phyloP scores from a whole-genome alignment of 2,888 invertebrate species.

The Chaetoderma sp. region DNA sequence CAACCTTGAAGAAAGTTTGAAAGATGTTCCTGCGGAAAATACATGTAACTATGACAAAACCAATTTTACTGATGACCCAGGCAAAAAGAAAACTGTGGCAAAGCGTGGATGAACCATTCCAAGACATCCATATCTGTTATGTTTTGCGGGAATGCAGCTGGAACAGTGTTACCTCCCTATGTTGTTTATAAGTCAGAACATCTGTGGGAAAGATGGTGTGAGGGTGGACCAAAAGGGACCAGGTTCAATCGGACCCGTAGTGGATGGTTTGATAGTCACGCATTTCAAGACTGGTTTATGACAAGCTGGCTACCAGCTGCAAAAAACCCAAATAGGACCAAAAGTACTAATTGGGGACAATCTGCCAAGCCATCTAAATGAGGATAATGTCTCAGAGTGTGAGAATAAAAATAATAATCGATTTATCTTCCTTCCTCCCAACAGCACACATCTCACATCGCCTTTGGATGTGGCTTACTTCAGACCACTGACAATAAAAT shows the following conservation, averaged over 20 bases:
- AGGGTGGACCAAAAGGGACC: constrained; percentile 61
- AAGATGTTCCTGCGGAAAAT: neutral
- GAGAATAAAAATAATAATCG: constrained; percentile 59
- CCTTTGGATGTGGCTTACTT: constrained; percentile 34
- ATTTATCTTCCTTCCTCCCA: constrained; percentile 44
- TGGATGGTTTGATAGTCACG: constrained; percentile 55
- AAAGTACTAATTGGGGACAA: constrained; percentile 65
- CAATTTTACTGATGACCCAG: neutral
- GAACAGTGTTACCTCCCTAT: constrained; percentile 64
- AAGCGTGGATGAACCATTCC: neutral
- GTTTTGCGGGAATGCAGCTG: constrained; percentile 64
- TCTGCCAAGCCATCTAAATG: neutral
- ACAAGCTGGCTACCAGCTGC: neutral
- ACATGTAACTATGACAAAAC: neutral
- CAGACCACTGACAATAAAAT: constrained; percentile 20
- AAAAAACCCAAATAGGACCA: constrained; percentile 54
- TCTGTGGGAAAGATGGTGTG: constrained; percentile 65
- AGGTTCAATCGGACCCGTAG: constrained; percentile 63
- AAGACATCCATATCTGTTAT: constrained; percentile 62
- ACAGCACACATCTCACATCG: constrained; percentile 31
- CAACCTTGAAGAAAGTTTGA: neutral
- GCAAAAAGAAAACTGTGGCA: neutral
- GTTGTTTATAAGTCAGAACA: constrained; percentile 68
- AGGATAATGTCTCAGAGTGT: constrained; percentile 46
- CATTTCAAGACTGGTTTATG: constrained; percentile 58